Conservation (phyloP, 2,888 invertebrate genomes). For the Dendrolimus houi region DNA sequence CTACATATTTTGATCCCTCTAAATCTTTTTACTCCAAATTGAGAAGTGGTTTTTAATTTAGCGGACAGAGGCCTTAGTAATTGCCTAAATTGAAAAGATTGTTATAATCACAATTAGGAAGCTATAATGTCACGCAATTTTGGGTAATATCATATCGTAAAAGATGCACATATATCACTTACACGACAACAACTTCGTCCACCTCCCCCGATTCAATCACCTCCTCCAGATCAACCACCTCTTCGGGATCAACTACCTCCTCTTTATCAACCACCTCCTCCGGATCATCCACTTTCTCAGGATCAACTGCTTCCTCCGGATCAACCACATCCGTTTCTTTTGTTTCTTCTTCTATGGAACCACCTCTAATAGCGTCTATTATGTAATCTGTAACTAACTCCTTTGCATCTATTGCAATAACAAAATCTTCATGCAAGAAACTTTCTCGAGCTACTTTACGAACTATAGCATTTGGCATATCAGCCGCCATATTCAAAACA, state of each 20-base stretch:
- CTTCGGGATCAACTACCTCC: not conserved
- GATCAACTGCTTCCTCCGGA: not conserved
- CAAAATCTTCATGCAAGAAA: constrained; percentile 42
- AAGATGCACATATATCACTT: not conserved
- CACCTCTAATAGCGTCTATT: constrained; percentile 22
- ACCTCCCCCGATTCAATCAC: not conserved
- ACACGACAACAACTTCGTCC: not conserved
- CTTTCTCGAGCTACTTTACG: constrained; percentile 36
- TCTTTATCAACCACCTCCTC: constrained; percentile 1
- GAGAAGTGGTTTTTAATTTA: no score
- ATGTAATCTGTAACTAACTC: constrained; percentile 45
- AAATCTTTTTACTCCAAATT: no score
- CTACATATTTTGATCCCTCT: no score
- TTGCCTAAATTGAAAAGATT: no score
- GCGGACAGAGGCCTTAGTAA: no score
- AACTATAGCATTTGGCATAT: constrained; percentile 35
- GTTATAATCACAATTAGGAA: no score
- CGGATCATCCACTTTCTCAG: not conserved
- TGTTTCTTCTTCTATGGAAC: constrained; percentile 4
- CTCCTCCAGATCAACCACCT: no score
- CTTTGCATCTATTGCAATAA: constrained; percentile 32
- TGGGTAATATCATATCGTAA: no score
- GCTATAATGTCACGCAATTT: no score
- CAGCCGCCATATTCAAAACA: constrained; percentile 38
- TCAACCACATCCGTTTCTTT: no score